Evolutionary conservation across 2,797 vertebrate species (phyloP).

Genomic region (Pelobates cultripes): DNA sequence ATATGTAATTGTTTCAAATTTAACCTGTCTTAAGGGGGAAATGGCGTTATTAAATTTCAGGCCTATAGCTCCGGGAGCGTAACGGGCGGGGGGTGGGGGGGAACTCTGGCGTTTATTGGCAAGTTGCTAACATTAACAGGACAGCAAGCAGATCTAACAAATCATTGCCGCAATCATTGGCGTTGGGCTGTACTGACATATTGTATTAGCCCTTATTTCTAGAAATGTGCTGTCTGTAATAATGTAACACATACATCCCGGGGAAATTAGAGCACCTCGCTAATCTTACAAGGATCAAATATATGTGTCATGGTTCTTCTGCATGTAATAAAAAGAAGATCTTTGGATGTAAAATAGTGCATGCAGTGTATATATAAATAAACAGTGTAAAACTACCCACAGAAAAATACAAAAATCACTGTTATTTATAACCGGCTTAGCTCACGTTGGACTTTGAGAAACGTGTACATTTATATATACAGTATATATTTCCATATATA

Average conservation of each 20-base stretch:
- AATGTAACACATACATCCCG: no score
- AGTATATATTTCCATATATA: no score
- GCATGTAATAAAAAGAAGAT: no score
- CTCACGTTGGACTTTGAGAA: no score
- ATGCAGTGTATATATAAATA: no score
- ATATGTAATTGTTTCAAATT: conserved; percentile 94
- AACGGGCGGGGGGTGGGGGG: conserved; percentile 63
- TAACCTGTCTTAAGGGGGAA: conserved; percentile 82
- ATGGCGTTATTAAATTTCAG: conserved; percentile 71
- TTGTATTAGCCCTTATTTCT: not conserved
- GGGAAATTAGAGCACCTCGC: no score
- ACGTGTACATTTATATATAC: no score
- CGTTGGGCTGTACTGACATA: not conserved
- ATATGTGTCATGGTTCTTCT: not conserved
- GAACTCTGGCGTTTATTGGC: conserved; percentile 62
- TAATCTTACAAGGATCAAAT: not conserved
- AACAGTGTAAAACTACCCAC: no score
- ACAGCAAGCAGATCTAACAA: conserved; percentile 68
- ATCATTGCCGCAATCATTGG: conserved; percentile 56
- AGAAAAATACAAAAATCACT: no score
- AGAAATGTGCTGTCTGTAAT: not conserved
- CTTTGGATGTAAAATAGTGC: no score
- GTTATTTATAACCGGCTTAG: no score
- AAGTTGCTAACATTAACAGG: conserved; percentile 61
- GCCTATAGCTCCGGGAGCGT: conserved; percentile 63